Base-by-base conservation (phyloP, 2,888 invertebrate species). In the Philhelius pedissequus region DNA sequence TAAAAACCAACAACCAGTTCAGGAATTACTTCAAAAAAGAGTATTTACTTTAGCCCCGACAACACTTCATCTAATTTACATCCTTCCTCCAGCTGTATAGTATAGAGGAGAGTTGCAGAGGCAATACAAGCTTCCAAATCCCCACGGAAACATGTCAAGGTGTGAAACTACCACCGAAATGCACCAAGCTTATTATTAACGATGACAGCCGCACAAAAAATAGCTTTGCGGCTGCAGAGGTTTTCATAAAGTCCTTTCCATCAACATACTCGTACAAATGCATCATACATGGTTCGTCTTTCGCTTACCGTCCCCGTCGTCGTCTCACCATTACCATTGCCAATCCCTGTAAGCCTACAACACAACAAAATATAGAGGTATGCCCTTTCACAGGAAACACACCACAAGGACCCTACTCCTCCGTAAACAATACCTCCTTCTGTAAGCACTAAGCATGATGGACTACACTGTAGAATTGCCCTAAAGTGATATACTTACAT, bases 141-240 rank as follows among this genome's bases (percentile, higher is more conserved):
- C 84, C 80, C 35, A 71, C 45, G 74, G 84, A 71, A 80, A 80
- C 75, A 76, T 84, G 80, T 75, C 84, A 84, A 84, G 84, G 84
- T 84, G 84, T 80, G 74, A 84, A 80, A 60, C 58, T 68, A 50
- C 69, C 80, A 71, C 77, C 77, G n/a, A 68, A 76, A 82, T 48
- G 52, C 58, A 79, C 56, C 48, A 64, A 76, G 58, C 58, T 71
- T 70, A 74, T 71, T 84, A 75, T 71, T 80, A 84, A 84, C 80
- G 84, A 79, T 71, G 83, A 70, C 75, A 80, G 74, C 52, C 52
- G 48, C 58, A 32, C 52, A 40, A 38, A 27, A 71, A 43, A 73
- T 52, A 68, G n/a, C 32, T 71, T 60, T 76, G 76, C 38, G 80
- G 76, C 48, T 81, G 71, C 75, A 56, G 64, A 54, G 70, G 27